Base-by-base conservation (phyloP, 1,140 invertebrate genomes). In the Bombus pyrosoma region DNA sequence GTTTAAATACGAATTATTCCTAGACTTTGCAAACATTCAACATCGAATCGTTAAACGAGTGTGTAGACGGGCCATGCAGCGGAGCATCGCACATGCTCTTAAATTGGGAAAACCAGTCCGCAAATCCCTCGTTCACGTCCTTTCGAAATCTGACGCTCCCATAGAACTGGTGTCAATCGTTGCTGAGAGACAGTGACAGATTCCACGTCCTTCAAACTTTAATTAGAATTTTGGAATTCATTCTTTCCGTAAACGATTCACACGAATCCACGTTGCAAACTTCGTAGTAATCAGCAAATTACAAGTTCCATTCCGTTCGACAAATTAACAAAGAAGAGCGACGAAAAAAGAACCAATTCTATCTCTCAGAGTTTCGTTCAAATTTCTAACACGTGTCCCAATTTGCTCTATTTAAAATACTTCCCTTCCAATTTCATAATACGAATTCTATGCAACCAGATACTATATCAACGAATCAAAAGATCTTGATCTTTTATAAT, bases 121-220 rank as follows among this genome's bases (percentile, higher is more conserved):
- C 53, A 76, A 59, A 76, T 41, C 79, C 25, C 47, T 73, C 53
- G 47, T 59, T 34, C n/a, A 34, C 32, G 34, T 81, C 34, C 69
- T 62, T 73, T 41, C 68, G 37, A 76, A 59, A 76, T 59, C 53
- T 59, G 53, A 76, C 74, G 53, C 5, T 53, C 43, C 32, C 32
- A 12, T 8, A 43, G 32, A 28, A 57, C 22, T 37, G 43, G 25
- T 32, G 53, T 62, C 53, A 62, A 59, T 76, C 47, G 53, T 22
- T 59, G 47, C 22, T 12, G 53, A 62, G 53, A 59, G 53, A 34
- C 74, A 76, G 34, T 8, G 18, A 32, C 15, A 32, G 39, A 74
- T 15, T 47, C n/a, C n/a, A 32, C n/a, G 41, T 47, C 72, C 28
- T 43, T 74, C 72, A 32, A 43, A 1, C n/a, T 15, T 43, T 47